Evolutionary conservation across 2,888 invertebrate genomes (phyloP), one percentile per base, ranked within the genome.

Genomic region (Seira ritae): DNA sequence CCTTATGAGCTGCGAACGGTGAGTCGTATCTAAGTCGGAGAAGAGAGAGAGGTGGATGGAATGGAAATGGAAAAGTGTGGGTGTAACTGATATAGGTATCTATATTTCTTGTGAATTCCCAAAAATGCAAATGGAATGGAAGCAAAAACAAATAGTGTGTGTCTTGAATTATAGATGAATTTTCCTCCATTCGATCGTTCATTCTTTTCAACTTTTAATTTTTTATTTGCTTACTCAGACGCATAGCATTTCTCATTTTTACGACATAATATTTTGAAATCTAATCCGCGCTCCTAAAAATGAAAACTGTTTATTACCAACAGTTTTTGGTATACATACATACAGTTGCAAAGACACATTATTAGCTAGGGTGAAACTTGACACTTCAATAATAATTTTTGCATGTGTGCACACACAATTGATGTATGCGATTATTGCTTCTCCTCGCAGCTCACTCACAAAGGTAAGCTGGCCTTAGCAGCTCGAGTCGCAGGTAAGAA

Each of bases 141-240:
- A 42, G 12, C 42, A 12, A 42, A 12, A 42, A 12, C 42, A 12
- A 42, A 42, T 42, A 42, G 42, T 42, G 4, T 73, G 80, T 72
- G 80, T 66, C 68, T 68, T 67, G 80, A 73, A 80, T 80, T 73
- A 72, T 62, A 24, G 73, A 80, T 80, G 80, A 80, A 73, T n/a
- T n/a, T n/a, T n/a, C n/a, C n/a, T n/a, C 80, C 72, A 17, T 50
- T 79, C 77, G 67, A 77, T 77, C 77, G 77, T 69, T 78, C 65
- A 55, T 66, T 80, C 80, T 50, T 67, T 73, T 55, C 67, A 66
- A 42, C 42, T 78, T 24, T 73, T 20, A 66, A 50, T 42, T 69
- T 69, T 71, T 70, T 72, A 62, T 76, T 37, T 4, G 24, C 55
- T 76, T 68, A 68, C 55, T 76, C 71, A 69, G 62, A 79, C 65